Evolutionary conservation across 2,888 invertebrate genomes (phyloP), one percentile per base, ranked within the genome.

Genomic region (Agapetus fuscipes): DNA sequence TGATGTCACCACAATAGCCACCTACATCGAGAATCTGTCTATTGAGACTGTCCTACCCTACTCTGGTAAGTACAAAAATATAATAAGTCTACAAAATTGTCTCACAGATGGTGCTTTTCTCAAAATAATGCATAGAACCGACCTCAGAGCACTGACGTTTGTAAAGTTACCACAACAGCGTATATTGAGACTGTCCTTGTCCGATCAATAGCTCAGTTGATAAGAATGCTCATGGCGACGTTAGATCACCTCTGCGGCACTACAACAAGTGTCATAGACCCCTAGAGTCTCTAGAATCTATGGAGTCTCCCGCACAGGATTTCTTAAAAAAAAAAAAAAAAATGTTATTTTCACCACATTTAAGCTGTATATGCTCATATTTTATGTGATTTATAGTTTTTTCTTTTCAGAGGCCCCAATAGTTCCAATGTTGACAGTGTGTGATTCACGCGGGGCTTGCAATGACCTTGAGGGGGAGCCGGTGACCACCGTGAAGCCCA

Each of bases 381-480:
- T n/a, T n/a, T n/a, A n/a, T n/a, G n/a, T n/a, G n/a, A n/a, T n/a
- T n/a, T n/a, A n/a, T n/a, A n/a, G n/a, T n/a, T 27, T 11, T 30
- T 33, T 24, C 30, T 13, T 42, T 47, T 25, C 13, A 47, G 47
- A 41, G 31, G 17, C 20, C 5, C 34, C 44, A n/a, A 16, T 47
- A 13, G 36, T 32, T 13, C 47, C 47, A 10, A 30, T 32, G 9
- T 20, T 47, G 17, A 39, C 29, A 16, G 47, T 42, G 3, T 47
- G 47, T 20, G 44, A 47, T 34, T 41, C 43, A 2, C 35, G 47
- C 29, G 39, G 35, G 3, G 47, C 39, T 7, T 47, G 47, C 35
- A 30, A 17, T 15, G 14, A 10, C 2, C 29, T 39, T 10, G 33
- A 41, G 2, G 47, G 47, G 9, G 34, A 39, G 12, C 39, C 41